Base-by-base conservation (phyloP, 2,888 invertebrate genomes). In the Sicus ferrugineus region DNA sequence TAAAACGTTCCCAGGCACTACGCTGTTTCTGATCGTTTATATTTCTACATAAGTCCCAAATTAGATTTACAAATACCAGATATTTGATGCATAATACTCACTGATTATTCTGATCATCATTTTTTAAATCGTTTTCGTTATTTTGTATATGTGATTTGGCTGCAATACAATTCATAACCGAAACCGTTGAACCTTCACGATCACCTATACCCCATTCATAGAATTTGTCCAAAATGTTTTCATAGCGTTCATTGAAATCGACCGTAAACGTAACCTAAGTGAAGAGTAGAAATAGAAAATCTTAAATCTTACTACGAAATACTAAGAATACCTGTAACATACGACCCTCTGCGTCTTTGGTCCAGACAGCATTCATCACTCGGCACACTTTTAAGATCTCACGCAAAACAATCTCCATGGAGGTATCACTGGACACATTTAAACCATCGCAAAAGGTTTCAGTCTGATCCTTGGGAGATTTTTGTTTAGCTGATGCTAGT, bases 131-230 rank as follows among this genome's bases (percentile, higher is more conserved):
- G 7, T 65, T 26, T 30, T 74, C 75, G n/a, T 76, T 71, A n/a
- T 73, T 70, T 3, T 73, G 74, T 26, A 69, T 50, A 70, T 64
- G 78, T 2, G 77, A 74, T 61, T 78, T 79, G 34, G 79, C 88
- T 30, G 90, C 83, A n/a, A 89, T 86, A 77, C 90, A 91, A 16
- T 90, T 90, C 73, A 90, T 83, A 59, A 91, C 88, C 70, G 89
- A 89, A 63, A 90, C 86, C 3, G 88, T 86, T 0, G 90, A 90
- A 66, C 88, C 86, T 61, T 87, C 86, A 21, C 87, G 86, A 50
- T 87, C 85, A 0, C 91, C 91, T 70, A 92, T 89, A 21, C 90
- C 89, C 78, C 88, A 88, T 42, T 88, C 88, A 73, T 86, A 86
- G 48, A 92, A 79, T 16, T 89, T 85, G 71, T 88, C 87, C 42